Conservation (phyloP, 2,888 invertebrate species). For the Polyommatus iphigenia region DNA sequence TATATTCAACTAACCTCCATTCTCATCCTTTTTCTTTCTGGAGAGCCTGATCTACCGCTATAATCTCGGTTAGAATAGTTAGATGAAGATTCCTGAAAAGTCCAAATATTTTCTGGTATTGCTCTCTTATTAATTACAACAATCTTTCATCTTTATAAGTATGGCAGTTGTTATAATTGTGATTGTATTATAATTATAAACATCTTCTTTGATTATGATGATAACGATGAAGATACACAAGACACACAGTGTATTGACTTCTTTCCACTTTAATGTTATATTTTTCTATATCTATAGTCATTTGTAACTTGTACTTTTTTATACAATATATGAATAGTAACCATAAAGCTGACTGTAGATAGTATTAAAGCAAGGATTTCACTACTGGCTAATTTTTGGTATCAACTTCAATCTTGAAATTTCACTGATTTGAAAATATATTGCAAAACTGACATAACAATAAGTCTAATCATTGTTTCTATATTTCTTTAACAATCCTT, state of each 20-base stretch:
- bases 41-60: slow-evolving; percentile 79
- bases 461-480: not conserved
- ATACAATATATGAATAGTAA: not conserved
- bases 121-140: not conserved
- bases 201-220: not conserved
- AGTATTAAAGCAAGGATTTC: not conserved
- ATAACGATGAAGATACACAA: not conserved
- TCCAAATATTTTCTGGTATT: slow-evolving; percentile 15
- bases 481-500: slow-evolving; percentile 43
- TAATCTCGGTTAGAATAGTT: slow-evolving; percentile 78
- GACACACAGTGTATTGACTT: not conserved
- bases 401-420: not conserved
- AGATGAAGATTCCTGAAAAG: slow-evolving; percentile 68
- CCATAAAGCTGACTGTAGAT: not conserved
- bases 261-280: not conserved
- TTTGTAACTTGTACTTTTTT: not conserved
- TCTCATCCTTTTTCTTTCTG: slow-evolving; percentile 83
- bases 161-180: not conserved
- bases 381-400: not conserved
- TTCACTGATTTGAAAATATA: not conserved
- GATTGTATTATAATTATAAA: not conserved
- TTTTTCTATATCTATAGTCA: not conserved
- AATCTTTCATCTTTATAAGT: slow-evolving; percentile 3
- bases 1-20: slow-evolving; percentile 75
- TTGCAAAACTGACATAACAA: not conserved